These are phyloP conservation scores for Tachycineta bicolor DNA, from an alignment of 2,113 vertebrate genomes.

Conservation along the genomic window DNA sequence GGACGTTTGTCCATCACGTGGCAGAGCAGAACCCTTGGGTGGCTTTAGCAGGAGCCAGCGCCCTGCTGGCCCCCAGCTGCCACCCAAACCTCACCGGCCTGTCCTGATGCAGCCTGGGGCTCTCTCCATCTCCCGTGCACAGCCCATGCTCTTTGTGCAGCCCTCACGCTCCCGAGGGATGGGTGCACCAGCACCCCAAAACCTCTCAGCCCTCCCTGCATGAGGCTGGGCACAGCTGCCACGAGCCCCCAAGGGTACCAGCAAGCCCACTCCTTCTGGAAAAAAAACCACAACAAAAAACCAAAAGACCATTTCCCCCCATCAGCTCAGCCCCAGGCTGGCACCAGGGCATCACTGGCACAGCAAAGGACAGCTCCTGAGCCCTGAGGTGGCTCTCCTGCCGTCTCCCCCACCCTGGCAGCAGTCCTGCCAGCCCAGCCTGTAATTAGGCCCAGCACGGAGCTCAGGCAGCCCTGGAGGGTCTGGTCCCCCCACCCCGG, in stretches of 20 bases:
- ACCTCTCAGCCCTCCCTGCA: background rate
- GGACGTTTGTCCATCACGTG: background rate
- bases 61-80: background rate
- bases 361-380: background rate
- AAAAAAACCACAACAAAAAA: background rate
- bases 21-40: background rate
- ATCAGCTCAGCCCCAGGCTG: background rate
- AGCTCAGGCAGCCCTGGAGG: background rate
- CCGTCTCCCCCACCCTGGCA: background rate
- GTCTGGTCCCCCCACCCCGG: background rate
- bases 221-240: background rate
- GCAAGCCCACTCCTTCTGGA: background rate
- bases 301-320: rapidly evolving
- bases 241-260: background rate
- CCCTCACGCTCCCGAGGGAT: rapidly evolving
- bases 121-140: too few species aligned
- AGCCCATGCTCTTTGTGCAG: background rate
- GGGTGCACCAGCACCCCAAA: background rate
- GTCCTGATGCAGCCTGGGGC: background rate
- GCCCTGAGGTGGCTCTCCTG: background rate
- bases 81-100: background rate
- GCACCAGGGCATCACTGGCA: background rate
- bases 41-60: background rate
- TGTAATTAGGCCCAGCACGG: background rate
- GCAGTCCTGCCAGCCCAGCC: background rate